A percentile compares a stretch with the other conserved stretches of the same genome.
phyloP scores from a whole-genome alignment of 2,113 vertebrate species.

The Nycticorax nycticorax region DNA sequence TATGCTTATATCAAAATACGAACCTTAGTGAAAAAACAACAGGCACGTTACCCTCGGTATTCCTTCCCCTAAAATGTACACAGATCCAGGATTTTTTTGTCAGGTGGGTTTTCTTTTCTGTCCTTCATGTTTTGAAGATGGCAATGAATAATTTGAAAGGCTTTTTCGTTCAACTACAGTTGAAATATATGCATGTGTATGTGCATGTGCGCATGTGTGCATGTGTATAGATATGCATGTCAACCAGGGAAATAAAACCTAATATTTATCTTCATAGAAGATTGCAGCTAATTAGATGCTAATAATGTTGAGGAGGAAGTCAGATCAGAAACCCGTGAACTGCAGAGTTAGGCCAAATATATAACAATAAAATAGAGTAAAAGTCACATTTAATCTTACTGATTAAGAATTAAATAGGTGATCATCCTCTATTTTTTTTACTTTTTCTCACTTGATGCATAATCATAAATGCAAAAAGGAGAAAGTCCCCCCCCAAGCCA shows the following conservation, averaged over 20 bases:
- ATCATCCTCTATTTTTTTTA: background rate
- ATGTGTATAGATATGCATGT: background rate
- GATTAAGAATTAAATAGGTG: background rate
- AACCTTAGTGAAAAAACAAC: background rate
- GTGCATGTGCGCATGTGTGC: fast-evolving
- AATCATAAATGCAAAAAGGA: background rate
- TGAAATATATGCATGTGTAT: background rate
- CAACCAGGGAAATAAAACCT: background rate
- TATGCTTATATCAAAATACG: background rate
- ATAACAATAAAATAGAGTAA: background rate
- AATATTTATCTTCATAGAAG: background rate
- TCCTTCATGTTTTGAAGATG: background rate
- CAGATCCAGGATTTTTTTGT: background rate
- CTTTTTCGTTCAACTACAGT: background rate
- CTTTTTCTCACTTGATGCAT: background rate
- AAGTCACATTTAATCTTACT: background rate
- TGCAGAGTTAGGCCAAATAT: background rate
- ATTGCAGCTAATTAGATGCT: background rate
- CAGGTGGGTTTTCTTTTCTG: background rate
- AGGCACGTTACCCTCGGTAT: background rate
- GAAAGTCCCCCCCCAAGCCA: background rate
- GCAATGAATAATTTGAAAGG: background rate
- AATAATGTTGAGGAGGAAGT: background rate
- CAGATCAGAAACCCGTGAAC: background rate
- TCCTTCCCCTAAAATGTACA: background rate